Evolutionary conservation across 2,888 invertebrate genomes (phyloP), one percentile per base, ranked within the genome.

Genomic region (Lepeophtheirus nordmannii): DNA sequence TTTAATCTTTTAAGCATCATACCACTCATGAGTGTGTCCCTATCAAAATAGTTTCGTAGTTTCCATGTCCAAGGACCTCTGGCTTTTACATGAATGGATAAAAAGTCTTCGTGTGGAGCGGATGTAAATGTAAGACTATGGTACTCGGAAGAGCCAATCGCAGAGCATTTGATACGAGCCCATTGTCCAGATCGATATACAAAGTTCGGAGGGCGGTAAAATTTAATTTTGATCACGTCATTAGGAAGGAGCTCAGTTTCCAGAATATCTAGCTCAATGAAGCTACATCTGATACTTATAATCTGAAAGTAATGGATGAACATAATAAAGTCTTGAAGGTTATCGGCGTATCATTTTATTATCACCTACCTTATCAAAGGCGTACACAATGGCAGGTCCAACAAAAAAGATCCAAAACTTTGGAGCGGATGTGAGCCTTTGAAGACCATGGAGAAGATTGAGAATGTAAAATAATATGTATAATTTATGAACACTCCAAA

Each of bases 1-100:
- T 30, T 7, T 30, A 30, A 30, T n/a, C n/a, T n/a, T n/a, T n/a
- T n/a, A 30, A 5, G 30, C 7, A 30, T 60, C 11, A 23, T 38
- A 38, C 39, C 60, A 14, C 17, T 30, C 60, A 60, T 38, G 1
- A 60, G 7, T 23, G 30, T 60, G 14, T 38, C 39, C 12, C 60
- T 8, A n/a, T 60, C 60, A 46, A 41, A 62, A n/a, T 40, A 90
- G 74, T 92, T 91, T 58, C 93, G 81, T 37, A 94, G 77, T 72
- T 93, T 92, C 93, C 93, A 94, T 0, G 94, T 94, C 93, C 93
- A 94, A 0, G 93, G 93, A 0, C 93, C 85, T 73, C 84, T 83
- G 0, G 84, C 53, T 74, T 94, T 94, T 70, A 94, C 93, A 74
- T 94, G 93, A 72, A 93, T 89, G 7, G 91, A 91, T n/a, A 94